Conservation (phyloP, 2,888 invertebrate genomes). For the Gastracanthus pulcherrimus region DNA sequence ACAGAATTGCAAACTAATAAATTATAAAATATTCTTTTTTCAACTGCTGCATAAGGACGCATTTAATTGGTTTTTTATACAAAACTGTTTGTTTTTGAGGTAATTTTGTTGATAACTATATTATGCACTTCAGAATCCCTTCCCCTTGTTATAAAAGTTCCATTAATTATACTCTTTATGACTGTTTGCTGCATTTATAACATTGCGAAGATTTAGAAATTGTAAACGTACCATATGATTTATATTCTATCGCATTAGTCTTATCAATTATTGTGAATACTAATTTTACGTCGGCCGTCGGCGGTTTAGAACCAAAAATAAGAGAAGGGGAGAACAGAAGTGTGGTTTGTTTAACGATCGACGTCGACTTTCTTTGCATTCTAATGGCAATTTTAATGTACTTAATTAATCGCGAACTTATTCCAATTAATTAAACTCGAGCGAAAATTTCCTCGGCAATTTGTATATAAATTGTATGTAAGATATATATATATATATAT, state of each 20-base stretch:
- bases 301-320: constrained; percentile 8
- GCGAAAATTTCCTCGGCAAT: constrained; percentile 11
- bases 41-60: too few relatives aligned
- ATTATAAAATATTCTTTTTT: background rate
- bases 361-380: constrained; percentile 27
- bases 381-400: constrained; percentile 43
- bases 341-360: background rate
- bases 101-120: constrained; percentile 28
- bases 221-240: constrained; percentile 22
- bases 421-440: constrained; percentile 17
- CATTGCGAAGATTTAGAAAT: constrained; percentile 36
- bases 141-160: constrained; percentile 28
- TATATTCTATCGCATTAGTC: constrained; percentile 34
- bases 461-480: constrained; percentile 48
- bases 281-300: constrained; percentile 20
- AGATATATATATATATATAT: constrained; percentile 25
- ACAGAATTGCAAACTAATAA: background rate
- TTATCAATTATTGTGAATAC: constrained; percentile 35
- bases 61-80: background rate
- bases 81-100: constrained; percentile 18
- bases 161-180: constrained; percentile 43
- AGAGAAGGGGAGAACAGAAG: constrained; percentile 1
- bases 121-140: background rate
- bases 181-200: constrained; percentile 56
- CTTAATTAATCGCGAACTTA: constrained; percentile 44